Conservation (phyloP, 2,888 invertebrate genomes). For the Pyrrhosoma nymphula region DNA sequence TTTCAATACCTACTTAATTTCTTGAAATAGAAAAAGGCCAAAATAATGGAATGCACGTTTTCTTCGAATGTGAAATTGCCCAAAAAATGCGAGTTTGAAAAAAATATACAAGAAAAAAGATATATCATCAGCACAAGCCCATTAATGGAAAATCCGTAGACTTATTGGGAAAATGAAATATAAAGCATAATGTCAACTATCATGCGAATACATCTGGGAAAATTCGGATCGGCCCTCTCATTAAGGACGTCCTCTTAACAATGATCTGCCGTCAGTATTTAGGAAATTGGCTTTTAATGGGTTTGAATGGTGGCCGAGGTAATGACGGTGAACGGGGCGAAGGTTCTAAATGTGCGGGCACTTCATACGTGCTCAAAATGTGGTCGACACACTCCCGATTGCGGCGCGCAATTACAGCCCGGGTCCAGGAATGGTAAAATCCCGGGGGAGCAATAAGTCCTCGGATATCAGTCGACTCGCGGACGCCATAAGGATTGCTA, state of each 20-base stretch:
- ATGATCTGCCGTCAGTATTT: neutral
- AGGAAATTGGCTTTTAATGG: neutral
- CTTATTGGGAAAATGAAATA: neutral
- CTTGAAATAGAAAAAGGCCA: too few relatives aligned
- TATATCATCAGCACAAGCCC: too few relatives aligned
- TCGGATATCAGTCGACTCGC: neutral
- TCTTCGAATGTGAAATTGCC: too few relatives aligned
- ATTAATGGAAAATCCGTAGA: neutral
- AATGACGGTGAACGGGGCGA: neutral
- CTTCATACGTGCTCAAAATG: slow-evolving; percentile 5
- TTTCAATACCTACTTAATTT: too few relatives aligned
- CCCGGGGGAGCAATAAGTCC: neutral
- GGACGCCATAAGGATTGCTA: neutral
- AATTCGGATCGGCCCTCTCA: neutral
- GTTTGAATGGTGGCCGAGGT: neutral
- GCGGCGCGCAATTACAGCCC: neutral
- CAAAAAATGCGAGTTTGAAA: too few relatives aligned
- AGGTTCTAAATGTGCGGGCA: neutral
- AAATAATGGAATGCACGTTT: too few relatives aligned
- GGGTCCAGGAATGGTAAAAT: neutral
- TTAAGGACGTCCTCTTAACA: neutral
- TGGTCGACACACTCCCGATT: neutral
- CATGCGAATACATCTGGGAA: neutral
- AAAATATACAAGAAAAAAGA: too few relatives aligned
- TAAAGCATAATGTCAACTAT: neutral